Evolutionary conservation across 2,113 vertebrate genomes (phyloP).

Genomic region (Dipodomys stephensi): DNA sequence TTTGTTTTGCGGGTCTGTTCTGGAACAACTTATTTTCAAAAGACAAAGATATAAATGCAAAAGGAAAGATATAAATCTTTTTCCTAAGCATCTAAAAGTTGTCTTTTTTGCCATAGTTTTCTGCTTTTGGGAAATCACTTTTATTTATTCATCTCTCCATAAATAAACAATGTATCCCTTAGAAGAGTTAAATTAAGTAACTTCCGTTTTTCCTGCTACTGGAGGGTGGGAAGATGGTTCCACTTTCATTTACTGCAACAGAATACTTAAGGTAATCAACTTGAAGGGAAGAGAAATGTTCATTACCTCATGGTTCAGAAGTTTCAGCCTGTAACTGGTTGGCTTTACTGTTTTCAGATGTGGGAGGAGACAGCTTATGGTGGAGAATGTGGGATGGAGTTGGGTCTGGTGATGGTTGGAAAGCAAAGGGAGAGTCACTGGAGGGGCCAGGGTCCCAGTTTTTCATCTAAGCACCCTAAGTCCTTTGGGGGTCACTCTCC

Average conservation of each 20-base stretch:
- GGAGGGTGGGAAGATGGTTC: background rate
- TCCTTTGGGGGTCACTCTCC: background rate
- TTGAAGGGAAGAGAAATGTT: background rate
- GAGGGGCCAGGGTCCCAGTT: background rate
- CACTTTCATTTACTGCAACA: background rate
- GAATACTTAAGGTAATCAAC: background rate
- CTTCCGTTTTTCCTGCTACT: background rate
- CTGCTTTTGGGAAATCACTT: background rate
- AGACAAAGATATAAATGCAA: background rate
- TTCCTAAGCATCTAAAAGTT: constrained; percentile 16
- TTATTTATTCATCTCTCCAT: background rate
- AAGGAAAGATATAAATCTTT: background rate
- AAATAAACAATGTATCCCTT: background rate
- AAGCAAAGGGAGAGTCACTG: background rate
- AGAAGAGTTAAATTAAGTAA: background rate
- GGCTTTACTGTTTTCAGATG: background rate
- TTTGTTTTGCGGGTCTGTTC: background rate
- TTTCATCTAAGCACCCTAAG: background rate
- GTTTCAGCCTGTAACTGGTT: background rate
- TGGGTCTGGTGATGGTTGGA: background rate
- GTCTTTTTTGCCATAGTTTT: background rate
- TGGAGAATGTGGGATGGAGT: background rate
- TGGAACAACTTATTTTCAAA: background rate
- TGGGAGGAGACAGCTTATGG: background rate
- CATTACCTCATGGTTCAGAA: background rate